Evolutionary conservation across 1,140 invertebrate genomes (phyloP).

Genomic region (Chlorops oryzae): DNA sequence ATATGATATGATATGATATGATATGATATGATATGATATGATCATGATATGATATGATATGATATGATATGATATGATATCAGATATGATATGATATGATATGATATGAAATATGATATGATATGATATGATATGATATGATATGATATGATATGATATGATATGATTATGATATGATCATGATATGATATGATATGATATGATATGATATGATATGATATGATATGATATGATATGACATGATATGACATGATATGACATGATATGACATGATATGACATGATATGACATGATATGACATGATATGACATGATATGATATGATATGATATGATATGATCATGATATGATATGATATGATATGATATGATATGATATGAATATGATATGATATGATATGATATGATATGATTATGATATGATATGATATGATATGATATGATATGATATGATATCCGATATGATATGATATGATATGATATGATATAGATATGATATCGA

Average conservation of each 20-base stretch:
- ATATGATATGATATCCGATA: conserved; percentile 15
- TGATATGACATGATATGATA: conserved; percentile 17
- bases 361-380: conserved; percentile 17
- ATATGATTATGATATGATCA: too few relatives aligned
- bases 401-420: too few relatives aligned
- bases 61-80: conserved; percentile 13
- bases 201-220: conserved; percentile 19
- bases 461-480: conserved; percentile 12
- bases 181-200: conserved; percentile 19
- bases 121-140: conserved; percentile 21
- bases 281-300: conserved; percentile 12
- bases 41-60: too few relatives aligned
- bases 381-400: too few relatives aligned
- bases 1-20: too few relatives aligned
- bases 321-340: too few relatives aligned
- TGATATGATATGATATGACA: conserved; percentile 16
- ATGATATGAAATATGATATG: conserved; percentile 18
- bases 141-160: conserved; percentile 19
- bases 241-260: conserved; percentile 13
- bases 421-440: conserved; percentile 17
- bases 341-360: conserved; percentile 15
- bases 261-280: conserved; percentile 9
- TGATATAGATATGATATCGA: conserved; percentile 16
- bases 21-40: too few relatives aligned
- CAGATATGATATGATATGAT: conserved; percentile 18